Conservation (phyloP, 1,140 invertebrate species). For the Nylanderia fulva region DNA sequence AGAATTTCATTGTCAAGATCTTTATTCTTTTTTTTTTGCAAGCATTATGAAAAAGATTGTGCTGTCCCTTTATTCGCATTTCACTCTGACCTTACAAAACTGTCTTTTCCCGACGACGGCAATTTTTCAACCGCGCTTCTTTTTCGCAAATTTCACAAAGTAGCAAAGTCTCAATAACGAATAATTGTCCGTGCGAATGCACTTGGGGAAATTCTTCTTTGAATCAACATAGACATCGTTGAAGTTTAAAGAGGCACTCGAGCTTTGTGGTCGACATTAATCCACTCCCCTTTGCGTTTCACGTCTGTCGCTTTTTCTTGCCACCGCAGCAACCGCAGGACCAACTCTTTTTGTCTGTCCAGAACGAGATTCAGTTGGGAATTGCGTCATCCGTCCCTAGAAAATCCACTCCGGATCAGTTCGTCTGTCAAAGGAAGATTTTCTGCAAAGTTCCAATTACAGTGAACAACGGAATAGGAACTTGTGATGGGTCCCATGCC, state of each 20-base stretch:
- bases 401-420: constrained; percentile 66
- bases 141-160: constrained; percentile 13
- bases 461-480: constrained; percentile 38
- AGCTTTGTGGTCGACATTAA: constrained; percentile 28
- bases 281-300: constrained; percentile 35
- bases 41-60: neutral
- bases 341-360: constrained; percentile 9
- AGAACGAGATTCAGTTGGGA: constrained; percentile 59
- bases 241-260: constrained; percentile 51
- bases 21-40: neutral
- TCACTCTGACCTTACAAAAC: constrained; percentile 12
- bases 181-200: constrained; percentile 44
- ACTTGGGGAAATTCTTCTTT: constrained; percentile 31
- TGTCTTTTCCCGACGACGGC: neutral
- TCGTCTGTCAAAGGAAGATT: constrained; percentile 52
- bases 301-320: constrained; percentile 47
- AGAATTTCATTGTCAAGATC: neutral
- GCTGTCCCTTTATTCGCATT: neutral
- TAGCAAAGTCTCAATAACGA: constrained; percentile 32
- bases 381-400: constrained; percentile 59
- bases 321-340: constrained; percentile 14
- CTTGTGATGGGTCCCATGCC: constrained; percentile 12
- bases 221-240: constrained; percentile 36
- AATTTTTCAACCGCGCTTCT: constrained; percentile 34
- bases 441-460: constrained; percentile 65